Conservation (phyloP, 2,797 vertebrate genomes). For the Pygocentrus nattereri region DNA sequence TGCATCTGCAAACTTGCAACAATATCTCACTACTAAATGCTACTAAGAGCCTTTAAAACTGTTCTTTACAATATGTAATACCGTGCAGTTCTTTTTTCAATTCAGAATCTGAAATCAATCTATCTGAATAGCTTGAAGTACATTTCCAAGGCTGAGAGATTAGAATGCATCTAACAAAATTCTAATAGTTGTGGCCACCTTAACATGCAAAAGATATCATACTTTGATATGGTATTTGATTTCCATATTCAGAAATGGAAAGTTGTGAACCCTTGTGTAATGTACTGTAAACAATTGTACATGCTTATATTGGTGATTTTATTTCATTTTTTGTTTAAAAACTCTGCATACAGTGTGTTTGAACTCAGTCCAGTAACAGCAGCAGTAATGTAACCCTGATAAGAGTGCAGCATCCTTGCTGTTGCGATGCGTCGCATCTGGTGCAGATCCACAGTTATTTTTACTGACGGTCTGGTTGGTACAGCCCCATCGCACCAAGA, state of each 20-base stretch:
- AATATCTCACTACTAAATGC: too few relatives aligned
- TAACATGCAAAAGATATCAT: too few relatives aligned
- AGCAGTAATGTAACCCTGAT: not conserved
- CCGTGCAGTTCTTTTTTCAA: too few relatives aligned
- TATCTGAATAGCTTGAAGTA: too few relatives aligned
- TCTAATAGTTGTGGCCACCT: too few relatives aligned
- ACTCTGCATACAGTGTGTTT: not conserved
- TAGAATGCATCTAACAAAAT: too few relatives aligned
- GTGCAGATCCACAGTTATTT: conserved; percentile 33
- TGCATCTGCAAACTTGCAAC: too few relatives aligned
- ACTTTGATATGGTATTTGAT: too few relatives aligned
- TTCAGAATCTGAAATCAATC: too few relatives aligned
- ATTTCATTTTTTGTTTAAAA: not conserved
- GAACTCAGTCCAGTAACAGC: not conserved
- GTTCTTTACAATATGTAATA: too few relatives aligned
- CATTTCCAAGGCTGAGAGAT: too few relatives aligned
- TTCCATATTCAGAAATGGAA: not conserved
- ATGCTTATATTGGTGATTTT: not conserved
- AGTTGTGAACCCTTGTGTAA: not conserved
- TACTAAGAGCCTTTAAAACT: too few relatives aligned
- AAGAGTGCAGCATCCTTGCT: not conserved
- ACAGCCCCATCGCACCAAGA: conserved; percentile 27
- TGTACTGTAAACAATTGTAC: not conserved
- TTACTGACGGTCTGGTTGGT: conserved; percentile 12
- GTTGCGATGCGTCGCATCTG: not conserved